Conservation (phyloP, 2,888 invertebrate genomes). For the Drosophila trichaetosa region DNA sequence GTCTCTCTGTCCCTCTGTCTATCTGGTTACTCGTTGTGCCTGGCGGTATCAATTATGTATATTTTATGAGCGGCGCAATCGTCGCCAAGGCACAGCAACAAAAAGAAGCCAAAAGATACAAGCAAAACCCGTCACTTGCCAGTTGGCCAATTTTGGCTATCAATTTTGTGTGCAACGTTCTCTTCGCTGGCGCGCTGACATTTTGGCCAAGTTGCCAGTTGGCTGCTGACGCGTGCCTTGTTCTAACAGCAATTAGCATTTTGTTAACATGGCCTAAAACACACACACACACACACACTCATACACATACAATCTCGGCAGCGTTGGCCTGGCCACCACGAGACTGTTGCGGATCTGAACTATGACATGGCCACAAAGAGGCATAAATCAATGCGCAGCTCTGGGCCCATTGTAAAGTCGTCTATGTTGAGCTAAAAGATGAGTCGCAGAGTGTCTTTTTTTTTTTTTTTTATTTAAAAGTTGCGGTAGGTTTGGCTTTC, state of each 20-base stretch:
- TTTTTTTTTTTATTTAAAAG: constrained; percentile 6
- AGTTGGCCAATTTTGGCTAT: constrained; percentile 68
- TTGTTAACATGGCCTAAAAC: constrained; percentile 47
- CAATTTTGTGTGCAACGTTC: constrained; percentile 59
- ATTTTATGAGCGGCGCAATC: constrained; percentile 59
- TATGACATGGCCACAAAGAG: constrained; percentile 60
- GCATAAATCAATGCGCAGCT: constrained; percentile 65
- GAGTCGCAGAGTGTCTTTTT: constrained; percentile 43
- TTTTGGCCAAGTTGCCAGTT: constrained; percentile 51
- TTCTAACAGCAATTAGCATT: constrained; percentile 67
- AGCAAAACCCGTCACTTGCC: constrained; percentile 56
- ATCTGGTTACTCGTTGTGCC: constrained; percentile 26
- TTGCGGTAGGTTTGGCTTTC: constrained; percentile 75
- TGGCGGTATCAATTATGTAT: constrained; percentile 63
- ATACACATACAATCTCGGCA: not conserved
- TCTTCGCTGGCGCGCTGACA: constrained; percentile 62
- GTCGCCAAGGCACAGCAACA: constrained; percentile 13
- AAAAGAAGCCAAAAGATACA: not conserved
- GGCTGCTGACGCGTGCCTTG: constrained; percentile 61
- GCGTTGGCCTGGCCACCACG: constrained; percentile 36
- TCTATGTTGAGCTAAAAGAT: constrained; percentile 45
- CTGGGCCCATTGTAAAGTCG: constrained; percentile 55
- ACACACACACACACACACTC: constrained; percentile 10
- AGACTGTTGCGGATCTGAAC: constrained; percentile 49
- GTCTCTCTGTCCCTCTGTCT: constrained; percentile 13